Evolutionary conservation across 2,888 invertebrate genomes (phyloP).

Genomic region (Andrena fulva): DNA sequence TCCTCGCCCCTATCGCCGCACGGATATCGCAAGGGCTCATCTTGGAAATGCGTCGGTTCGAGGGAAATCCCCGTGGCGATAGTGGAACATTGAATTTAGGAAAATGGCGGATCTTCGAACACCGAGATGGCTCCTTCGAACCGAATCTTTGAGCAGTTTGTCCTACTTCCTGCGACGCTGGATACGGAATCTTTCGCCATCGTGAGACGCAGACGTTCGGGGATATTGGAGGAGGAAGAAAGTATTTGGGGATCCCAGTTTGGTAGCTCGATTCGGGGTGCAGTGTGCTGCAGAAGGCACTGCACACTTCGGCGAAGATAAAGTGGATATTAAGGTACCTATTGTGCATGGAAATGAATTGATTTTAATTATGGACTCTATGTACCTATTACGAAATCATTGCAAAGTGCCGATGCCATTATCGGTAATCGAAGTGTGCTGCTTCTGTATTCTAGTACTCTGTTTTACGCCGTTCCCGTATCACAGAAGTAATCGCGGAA

Average conservation of each 20-base stretch:
- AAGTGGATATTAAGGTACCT: too few relatives aligned
- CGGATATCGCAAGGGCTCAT: slow-evolving; percentile 9
- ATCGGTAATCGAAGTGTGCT: too few relatives aligned
- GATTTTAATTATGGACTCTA: too few relatives aligned
- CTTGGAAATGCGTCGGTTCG: slow-evolving; percentile 14
- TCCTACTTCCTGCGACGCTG: slow-evolving; percentile 4
- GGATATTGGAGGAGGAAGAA: neutral
- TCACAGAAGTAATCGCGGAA: too few relatives aligned
- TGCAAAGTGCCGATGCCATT: too few relatives aligned
- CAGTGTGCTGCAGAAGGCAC: neutral
- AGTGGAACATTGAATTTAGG: slow-evolving; percentile 32
- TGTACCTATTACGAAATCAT: too few relatives aligned
- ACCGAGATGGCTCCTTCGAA: neutral
- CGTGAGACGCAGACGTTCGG: neutral
- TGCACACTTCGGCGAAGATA: too few relatives aligned
- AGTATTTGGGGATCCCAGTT: neutral
- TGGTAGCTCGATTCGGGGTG: neutral
- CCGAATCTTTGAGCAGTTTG: slow-evolving; percentile 34
- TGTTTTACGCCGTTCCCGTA: too few relatives aligned
- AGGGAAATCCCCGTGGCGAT: slow-evolving; percentile 5
- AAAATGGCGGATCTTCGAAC: neutral
- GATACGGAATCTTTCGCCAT: neutral
- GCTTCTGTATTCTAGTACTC: too few relatives aligned
- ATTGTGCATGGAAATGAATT: too few relatives aligned
- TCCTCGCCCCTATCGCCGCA: neutral